Evolutionary conservation across 2,797 vertebrate species (phyloP).

Genomic region (Macroramphosus scolopax): DNA sequence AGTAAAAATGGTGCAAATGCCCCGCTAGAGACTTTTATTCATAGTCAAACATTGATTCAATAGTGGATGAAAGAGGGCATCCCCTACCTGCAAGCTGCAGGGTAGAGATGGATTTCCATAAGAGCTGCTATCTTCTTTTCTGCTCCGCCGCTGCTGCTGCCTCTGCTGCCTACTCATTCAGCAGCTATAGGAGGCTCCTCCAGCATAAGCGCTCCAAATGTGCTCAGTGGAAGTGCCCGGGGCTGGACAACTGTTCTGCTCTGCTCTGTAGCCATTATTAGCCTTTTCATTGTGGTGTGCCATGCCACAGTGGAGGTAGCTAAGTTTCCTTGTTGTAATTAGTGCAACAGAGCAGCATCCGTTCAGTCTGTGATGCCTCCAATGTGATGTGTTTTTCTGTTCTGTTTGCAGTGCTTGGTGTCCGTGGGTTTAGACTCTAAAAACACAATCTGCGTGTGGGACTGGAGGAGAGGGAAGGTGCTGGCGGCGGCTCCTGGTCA

Average conservation of each 20-base stretch:
- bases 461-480: conserved; percentile 95
- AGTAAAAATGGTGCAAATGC: conserved; percentile 19
- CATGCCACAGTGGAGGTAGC: conserved; percentile 38
- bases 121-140: conserved; percentile 53
- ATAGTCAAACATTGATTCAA: conserved; percentile 36
- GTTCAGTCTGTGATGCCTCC: conserved; percentile 36
- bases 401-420: conserved; percentile 88
- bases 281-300: conserved; percentile 44
- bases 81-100: conserved; percentile 33
- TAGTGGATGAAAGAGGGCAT: conserved; percentile 45
- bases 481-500: conserved; percentile 95
- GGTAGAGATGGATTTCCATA: conserved; percentile 58
- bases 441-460: conserved; percentile 99
- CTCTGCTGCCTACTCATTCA: conserved; percentile 64
- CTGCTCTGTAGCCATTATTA: conserved; percentile 58
- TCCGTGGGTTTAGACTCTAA: conserved; percentile 98
- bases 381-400: conserved; percentile 31
- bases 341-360: conserved; percentile 42
- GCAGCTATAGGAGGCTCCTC: conserved; percentile 67
- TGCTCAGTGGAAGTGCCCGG: conserved; percentile 57
- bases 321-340: conserved; percentile 37
- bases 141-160: conserved; percentile 49
- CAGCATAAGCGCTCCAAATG: conserved; percentile 64
- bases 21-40: conserved; percentile 22
- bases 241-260: conserved; percentile 71